Evolutionary conservation across 2,888 invertebrate genomes (phyloP).

Genomic region (Torymus aiolomorphi): DNA sequence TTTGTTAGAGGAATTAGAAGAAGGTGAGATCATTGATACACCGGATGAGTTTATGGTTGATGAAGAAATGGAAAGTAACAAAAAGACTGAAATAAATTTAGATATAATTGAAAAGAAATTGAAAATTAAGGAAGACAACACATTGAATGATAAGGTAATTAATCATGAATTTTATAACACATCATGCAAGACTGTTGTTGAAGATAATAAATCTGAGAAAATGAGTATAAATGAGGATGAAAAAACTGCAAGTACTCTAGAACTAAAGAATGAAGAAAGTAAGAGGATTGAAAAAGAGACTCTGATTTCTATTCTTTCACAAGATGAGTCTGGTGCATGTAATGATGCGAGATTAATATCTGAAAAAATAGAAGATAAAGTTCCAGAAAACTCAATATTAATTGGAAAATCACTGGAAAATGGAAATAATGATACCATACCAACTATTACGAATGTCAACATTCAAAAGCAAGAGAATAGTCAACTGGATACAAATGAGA

Average conservation of each 20-base stretch:
- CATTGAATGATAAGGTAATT: neutral
- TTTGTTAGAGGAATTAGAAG: slow-evolving; percentile 52
- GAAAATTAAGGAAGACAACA: neutral
- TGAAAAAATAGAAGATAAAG: too few species aligned
- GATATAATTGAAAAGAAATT: too few species aligned
- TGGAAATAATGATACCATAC: too few species aligned
- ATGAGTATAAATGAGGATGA: neutral
- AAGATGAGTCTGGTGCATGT: too few species aligned
- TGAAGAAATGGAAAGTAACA: neutral
- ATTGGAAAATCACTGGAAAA: too few species aligned
- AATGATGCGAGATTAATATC: too few species aligned
- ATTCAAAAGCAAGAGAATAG: too few species aligned
- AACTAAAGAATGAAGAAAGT: slow-evolving; percentile 12
- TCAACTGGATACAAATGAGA: too few species aligned
- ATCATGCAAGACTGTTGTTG: neutral
- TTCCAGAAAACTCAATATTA: too few species aligned
- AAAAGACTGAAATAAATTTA: neutral
- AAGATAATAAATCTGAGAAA: neutral
- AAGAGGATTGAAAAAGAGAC: neutral
- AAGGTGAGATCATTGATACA: slow-evolving; percentile 60
- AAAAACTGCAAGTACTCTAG: too few species aligned
- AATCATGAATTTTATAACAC: neutral
- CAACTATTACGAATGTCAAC: too few species aligned
- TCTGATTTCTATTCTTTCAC: too few species aligned
- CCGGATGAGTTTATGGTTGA: neutral